These are phyloP conservation scores for Drosophila elegans DNA, from an alignment of 1,140 invertebrate genomes.

Conservation along the genomic window DNA sequence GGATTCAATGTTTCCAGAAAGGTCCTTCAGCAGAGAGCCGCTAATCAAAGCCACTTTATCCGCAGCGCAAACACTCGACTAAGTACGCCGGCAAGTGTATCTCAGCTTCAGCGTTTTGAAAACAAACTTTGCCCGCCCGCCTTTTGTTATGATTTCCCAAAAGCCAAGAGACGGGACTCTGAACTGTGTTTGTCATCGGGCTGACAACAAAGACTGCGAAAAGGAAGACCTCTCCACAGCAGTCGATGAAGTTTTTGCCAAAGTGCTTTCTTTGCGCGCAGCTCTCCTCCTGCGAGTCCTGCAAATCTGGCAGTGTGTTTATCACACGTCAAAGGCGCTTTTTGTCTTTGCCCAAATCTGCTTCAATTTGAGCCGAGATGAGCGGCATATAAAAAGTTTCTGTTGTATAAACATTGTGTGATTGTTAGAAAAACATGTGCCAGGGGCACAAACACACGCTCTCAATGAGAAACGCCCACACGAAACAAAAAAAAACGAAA, in stretches of 20 bases:
- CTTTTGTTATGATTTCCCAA: slow-evolving; percentile 70
- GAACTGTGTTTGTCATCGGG: slow-evolving; percentile 72
- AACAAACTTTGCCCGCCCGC: slow-evolving; percentile 47
- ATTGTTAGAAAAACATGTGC: slow-evolving; percentile 83
- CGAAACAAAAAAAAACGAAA: slow-evolving; percentile 6
- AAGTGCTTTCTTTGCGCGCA: slow-evolving; percentile 60
- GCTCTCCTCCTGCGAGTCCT: slow-evolving; percentile 1
- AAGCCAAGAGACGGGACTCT: slow-evolving; percentile 46
- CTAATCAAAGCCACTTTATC: slow-evolving; percentile 51
- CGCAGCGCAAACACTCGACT: slow-evolving; percentile 29
- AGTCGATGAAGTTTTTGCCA: slow-evolving; percentile 66
- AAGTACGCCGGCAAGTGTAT: slow-evolving; percentile 56
- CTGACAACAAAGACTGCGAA: slow-evolving; percentile 23
- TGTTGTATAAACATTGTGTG: slow-evolving; percentile 82
- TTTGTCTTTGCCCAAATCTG: slow-evolving; percentile 80
- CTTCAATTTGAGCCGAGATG: slow-evolving; percentile 69
- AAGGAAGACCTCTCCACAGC: slow-evolving; percentile 37
- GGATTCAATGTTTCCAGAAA: slow-evolving; percentile 1
- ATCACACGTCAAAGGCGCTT: slow-evolving; percentile 79
- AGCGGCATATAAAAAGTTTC: slow-evolving; percentile 72
- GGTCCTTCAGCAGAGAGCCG: slow-evolving; percentile 6
- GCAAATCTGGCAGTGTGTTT: slow-evolving; percentile 44
- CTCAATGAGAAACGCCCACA: slow-evolving; percentile 14
- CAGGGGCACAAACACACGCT: slow-evolving; percentile 41
- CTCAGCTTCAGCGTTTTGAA: slow-evolving; percentile 53